Evolutionary conservation across 2,113 vertebrate species (phyloP).

Genomic region (Gopherus flavomarginatus): DNA sequence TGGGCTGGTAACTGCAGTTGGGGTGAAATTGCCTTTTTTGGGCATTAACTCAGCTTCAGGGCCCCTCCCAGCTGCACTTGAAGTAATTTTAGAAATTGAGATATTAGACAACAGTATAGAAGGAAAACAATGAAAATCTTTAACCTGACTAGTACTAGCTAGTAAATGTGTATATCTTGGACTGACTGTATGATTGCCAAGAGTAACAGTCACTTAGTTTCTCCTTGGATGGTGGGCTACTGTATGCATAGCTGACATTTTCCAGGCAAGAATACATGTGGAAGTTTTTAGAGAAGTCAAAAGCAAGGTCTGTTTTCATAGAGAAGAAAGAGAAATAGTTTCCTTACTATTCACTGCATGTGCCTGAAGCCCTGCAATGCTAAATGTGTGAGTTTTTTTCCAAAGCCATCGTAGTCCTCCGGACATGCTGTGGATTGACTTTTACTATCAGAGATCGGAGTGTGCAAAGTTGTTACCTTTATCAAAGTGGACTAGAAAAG

Average conservation of each 20-base stretch:
- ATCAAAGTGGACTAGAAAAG: background rate
- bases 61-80: conserved; percentile 19
- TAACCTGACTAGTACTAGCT: fast-evolving
- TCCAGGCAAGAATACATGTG: background rate
- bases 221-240: fast-evolving
- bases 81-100: conserved; percentile 41
- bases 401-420: background rate
- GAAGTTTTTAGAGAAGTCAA: background rate
- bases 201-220: no score
- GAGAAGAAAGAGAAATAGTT: background rate
- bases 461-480: background rate
- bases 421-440: background rate
- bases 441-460: background rate
- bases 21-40: conserved; percentile 66
- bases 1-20: background rate
- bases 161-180: background rate
- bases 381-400: background rate
- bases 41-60: conserved; percentile 41
- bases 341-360: background rate
- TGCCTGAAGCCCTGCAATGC: background rate
- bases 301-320: background rate
- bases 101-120: background rate
- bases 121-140: background rate
- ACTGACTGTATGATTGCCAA: background rate
- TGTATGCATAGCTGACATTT: background rate